Evolutionary conservation across 1,140 invertebrate genomes (phyloP), one percentile per base, ranked within the genome.

Genomic region (Drosophila obscura): DNA sequence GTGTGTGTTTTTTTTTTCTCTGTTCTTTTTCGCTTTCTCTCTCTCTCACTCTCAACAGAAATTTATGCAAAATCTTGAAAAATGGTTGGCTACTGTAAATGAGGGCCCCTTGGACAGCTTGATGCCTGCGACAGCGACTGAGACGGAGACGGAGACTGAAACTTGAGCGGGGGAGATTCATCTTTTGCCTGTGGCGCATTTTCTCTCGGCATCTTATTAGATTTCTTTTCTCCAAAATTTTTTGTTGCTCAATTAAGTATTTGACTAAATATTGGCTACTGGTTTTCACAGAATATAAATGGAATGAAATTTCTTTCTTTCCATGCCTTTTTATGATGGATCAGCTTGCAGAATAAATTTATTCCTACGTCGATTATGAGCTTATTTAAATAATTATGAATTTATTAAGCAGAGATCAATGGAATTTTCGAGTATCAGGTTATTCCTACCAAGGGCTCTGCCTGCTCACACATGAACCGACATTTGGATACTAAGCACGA

Each of bases 31-130:
- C n/a, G 22, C 4, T 39, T 13, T 1, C 24, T 45, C 39, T 16
- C 39, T 39, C 41, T 28, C 66, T 49, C 60, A 5, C 26, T 64
- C 63, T 28, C 44, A 7, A 39, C 58, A 39, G 19, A 88, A 79
- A 88, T 88, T 87, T 87, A 87, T 87, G 82, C 82, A 87, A 87
- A 87, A 79, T 82, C 71, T 82, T 79, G 80, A 88, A 85, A 80
- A 87, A 87, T 87, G 83, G 63, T 87, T 79, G 80, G 80, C 80
- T 83, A 83, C 80, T 78, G 80, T 82, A 83, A 82, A 82, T 83
- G 71, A 65, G 59, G 26, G 48, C 73, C 78, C 62, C 58, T 48
- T 50, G 41, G 48, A 56, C 50, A 9, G 35, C 35, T 11, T 28
- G 26, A 28, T 28, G 26, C 28, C 35, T 39, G 11, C 0, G 11